These are phyloP conservation scores for Entomobrya multifasciata DNA, from an alignment of 2,888 invertebrate genomes.

Conservation along the genomic window DNA sequence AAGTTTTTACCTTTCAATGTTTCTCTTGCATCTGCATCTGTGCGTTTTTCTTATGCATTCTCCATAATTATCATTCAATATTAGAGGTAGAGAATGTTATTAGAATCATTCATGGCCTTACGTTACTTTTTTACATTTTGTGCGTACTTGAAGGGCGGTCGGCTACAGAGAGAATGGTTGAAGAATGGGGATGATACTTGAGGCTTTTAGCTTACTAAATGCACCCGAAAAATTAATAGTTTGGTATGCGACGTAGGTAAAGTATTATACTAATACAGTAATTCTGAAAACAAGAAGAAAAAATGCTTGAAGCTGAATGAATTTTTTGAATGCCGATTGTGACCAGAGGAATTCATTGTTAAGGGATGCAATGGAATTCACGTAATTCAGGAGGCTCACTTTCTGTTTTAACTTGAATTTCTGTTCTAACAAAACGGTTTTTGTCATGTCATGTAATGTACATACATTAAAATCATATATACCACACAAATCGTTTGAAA, in stretches of 20 bases:
- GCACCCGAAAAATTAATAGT: conserved; percentile 61
- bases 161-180: neutral
- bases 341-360: conserved; percentile 9
- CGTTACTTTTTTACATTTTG: conserved; percentile 41
- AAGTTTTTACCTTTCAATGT: conserved; percentile 32
- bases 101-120: conserved; percentile 60
- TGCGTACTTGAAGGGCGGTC: conserved; percentile 12
- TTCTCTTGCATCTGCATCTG: no score
- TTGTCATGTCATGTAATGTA: no score
- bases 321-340: conserved; percentile 37
- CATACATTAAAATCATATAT: no score
- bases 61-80: no score
- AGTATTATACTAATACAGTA: neutral
- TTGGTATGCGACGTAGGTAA: conserved; percentile 36
- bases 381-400: conserved; percentile 34
- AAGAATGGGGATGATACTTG: conserved; percentile 38
- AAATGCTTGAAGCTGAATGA: conserved; percentile 10
- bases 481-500: no score
- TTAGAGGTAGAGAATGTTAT: no score
- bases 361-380: conserved; percentile 44
- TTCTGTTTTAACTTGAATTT: no score
- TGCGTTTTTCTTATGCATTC: no score
- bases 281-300: no score
- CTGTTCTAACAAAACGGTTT: no score
- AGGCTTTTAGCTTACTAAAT: conserved; percentile 31